Evolutionary conservation across 2,888 invertebrate genomes (phyloP).

Genomic region (Belgica antarctica): DNA sequence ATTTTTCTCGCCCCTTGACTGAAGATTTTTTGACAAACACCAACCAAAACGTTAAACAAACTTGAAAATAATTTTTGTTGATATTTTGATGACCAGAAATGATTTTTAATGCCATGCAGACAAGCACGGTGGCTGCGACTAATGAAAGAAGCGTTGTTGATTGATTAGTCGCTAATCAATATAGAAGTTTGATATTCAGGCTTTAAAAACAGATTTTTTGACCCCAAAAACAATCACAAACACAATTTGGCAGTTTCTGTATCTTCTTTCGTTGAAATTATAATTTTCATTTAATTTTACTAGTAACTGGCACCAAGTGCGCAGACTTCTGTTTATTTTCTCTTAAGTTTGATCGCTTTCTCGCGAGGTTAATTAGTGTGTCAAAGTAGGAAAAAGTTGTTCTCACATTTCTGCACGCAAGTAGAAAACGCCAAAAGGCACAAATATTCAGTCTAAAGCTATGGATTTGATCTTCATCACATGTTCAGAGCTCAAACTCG

Average conservation of each 20-base stretch:
- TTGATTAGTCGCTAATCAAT: slow-evolving; percentile 36
- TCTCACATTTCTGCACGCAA: slow-evolving; percentile 9
- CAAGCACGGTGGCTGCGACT: slow-evolving; percentile 42
- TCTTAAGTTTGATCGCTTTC: slow-evolving; percentile 12
- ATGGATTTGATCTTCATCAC: not conserved
- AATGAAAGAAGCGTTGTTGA: slow-evolving; percentile 1
- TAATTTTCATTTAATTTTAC: not conserved
- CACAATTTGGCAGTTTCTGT: slow-evolving; percentile 13
- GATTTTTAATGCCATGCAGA: slow-evolving; percentile 8
- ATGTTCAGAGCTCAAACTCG: not conserved
- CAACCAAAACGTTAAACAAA: too few species aligned
- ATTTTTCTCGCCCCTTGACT: not conserved
- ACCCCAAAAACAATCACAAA: not conserved
- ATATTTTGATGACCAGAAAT: not conserved
- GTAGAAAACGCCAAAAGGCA: not conserved
- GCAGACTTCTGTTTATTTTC: too few species aligned
- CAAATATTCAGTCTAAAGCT: not conserved
- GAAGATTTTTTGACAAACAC: too few species aligned
- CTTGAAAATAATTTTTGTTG: not conserved
- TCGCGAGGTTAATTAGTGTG: not conserved
- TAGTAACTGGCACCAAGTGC: too few species aligned
- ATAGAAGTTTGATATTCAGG: slow-evolving; percentile 11
- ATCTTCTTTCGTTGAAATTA: not conserved
- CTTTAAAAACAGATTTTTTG: not conserved
- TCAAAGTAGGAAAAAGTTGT: not conserved